Evolutionary conservation across 2,797 vertebrate species (phyloP).

Genomic region (Lagorchestes hirsutus): DNA sequence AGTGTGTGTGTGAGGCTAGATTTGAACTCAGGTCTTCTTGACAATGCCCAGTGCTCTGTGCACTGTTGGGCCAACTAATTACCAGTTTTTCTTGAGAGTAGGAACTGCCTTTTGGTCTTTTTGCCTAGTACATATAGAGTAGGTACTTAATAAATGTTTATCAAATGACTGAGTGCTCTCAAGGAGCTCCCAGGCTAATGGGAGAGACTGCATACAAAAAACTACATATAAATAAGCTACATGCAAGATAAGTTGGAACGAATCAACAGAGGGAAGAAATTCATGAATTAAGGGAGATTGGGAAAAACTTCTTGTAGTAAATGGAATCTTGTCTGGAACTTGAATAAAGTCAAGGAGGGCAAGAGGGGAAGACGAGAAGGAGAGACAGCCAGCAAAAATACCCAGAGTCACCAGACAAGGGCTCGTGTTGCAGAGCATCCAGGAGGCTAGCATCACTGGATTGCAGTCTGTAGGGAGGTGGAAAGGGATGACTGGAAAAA

Average conservation of each 20-base stretch:
- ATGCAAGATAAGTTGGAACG: not conserved
- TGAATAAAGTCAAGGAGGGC: not conserved
- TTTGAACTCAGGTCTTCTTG: not conserved
- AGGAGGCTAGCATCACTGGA: not conserved
- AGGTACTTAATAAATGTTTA: not conserved
- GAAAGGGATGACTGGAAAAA: not conserved
- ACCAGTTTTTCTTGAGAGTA: not conserved
- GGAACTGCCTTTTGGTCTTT: not conserved
- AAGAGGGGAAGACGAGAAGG: not conserved
- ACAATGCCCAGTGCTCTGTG: not conserved
- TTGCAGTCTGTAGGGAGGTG: not conserved
- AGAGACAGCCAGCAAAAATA: not conserved
- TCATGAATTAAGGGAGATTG: not conserved
- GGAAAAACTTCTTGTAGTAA: not conserved
- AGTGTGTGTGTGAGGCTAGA: not conserved
- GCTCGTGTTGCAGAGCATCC: no score
- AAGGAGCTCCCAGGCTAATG: not conserved
- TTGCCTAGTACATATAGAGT: not conserved
- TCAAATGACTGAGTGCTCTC: not conserved
- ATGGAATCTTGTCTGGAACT: not conserved
- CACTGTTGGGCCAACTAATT: not conserved
- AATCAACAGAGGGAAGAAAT: not conserved
- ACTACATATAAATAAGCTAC: not conserved
- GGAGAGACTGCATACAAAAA: not conserved
- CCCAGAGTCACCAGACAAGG: not conserved